Conservation (phyloP, 92 coral and sea anemone species). For the Phenganax stokvisi region DNA sequence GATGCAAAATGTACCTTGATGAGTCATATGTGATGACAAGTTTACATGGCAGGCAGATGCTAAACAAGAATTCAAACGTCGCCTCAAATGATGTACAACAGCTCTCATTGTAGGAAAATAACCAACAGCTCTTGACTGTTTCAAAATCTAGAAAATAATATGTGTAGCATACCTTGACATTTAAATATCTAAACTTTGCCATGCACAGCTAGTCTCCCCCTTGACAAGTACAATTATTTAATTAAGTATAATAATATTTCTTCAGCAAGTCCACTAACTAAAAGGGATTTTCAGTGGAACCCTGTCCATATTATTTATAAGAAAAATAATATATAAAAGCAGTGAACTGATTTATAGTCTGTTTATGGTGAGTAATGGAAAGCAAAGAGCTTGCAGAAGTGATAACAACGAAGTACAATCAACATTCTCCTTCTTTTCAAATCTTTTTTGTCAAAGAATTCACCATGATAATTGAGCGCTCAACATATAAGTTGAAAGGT, state of each 20-base stretch:
- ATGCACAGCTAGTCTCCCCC: neutral
- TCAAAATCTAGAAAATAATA: conserved; percentile 57
- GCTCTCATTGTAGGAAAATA: conserved; percentile 82
- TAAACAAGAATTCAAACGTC: conserved; percentile 40
- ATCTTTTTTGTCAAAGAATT: too few species aligned
- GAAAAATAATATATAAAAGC: neutral
- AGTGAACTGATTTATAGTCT: neutral
- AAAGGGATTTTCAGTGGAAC: too few species aligned
- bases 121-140: conserved; percentile 59
- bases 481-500: too few species aligned
- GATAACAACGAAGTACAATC: too few species aligned
- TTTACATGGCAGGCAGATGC: conserved; percentile 51
- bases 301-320: conserved; percentile 33
- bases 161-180: neutral
- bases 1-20: conserved; percentile 16
- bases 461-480: too few species aligned
- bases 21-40: conserved; percentile 20
- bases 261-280: too few species aligned
- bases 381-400: too few species aligned
- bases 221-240: neutral
- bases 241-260: too few species aligned
- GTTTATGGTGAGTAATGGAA: too few species aligned
- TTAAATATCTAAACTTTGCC: neutral
- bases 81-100: conserved; percentile 61
- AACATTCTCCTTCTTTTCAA: too few species aligned